These are phyloP conservation scores for Sebastolobus altivelis DNA, from an alignment of 2,797 vertebrate genomes.

Conservation along the genomic window DNA sequence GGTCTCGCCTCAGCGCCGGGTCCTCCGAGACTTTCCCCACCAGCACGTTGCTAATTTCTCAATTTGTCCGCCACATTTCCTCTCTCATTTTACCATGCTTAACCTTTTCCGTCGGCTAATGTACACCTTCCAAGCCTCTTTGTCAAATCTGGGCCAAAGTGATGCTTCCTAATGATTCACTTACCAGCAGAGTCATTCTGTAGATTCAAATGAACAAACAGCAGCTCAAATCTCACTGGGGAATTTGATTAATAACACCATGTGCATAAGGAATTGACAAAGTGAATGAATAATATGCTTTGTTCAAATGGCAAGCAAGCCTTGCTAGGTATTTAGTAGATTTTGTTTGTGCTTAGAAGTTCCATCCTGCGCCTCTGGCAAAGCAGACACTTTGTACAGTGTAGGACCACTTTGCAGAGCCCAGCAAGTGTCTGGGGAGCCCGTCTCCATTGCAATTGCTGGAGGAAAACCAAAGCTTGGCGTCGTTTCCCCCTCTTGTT, in stretches of 20 bases:
- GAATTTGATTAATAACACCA: conserved; percentile 74
- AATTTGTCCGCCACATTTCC: conserved; percentile 83
- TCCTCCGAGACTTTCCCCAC: conserved; percentile 81
- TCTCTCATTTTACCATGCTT: conserved; percentile 75
- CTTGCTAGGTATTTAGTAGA: conserved; percentile 73
- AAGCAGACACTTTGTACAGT: conserved; percentile 70
- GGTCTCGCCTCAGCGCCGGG: conserved; percentile 79
- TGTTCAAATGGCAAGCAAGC: conserved; percentile 59
- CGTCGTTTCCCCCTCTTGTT: conserved; percentile 70
- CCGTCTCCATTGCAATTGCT: conserved; percentile 73
- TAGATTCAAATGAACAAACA: conserved; percentile 75
- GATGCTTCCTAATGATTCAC: conserved; percentile 79
- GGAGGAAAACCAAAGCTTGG: conserved; percentile 81
- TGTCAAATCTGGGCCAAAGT: conserved; percentile 82
- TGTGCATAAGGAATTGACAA: conserved; percentile 72
- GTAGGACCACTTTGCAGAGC: conserved; percentile 72
- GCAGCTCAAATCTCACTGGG: conserved; percentile 65
- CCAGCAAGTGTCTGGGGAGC: conserved; percentile 77
- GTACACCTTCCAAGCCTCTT: conserved; percentile 73
- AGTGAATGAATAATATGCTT: conserved; percentile 76
- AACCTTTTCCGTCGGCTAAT: conserved; percentile 80
- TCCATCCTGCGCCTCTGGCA: conserved; percentile 77
- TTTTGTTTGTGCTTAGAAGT: conserved; percentile 79
- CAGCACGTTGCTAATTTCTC: conserved; percentile 85
- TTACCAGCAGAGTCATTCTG: conserved; percentile 63